Evolutionary conservation across 2,888 invertebrate genomes (phyloP), one percentile per base, ranked within the genome.

Genomic region (Pseudococcus viburni): DNA sequence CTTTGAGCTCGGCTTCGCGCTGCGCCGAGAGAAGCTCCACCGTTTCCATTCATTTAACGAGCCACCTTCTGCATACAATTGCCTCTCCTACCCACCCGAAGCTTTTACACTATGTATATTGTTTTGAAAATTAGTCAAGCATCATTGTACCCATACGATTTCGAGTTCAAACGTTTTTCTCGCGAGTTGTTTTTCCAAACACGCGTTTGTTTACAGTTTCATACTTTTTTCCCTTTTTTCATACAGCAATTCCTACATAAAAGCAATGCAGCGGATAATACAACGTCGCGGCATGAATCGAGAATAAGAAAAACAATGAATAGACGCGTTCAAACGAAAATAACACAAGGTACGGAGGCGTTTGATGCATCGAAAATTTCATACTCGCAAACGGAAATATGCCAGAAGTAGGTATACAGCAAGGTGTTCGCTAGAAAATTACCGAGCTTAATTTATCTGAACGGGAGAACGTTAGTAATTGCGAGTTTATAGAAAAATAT

Each of bases 71-170:
- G n/a, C 80, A 42, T 80, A 12, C 42, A 26, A 46, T 1, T 26
- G 19, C 73, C 15, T 11, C 73, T 73, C 11, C 15, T 33, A 33
- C 33, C 42, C 17, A 46, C 9, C 73, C 42, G 9, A 46, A 83
- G 80, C 46, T 83, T 83, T 83, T 83, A 83, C 80, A 46, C 80
- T n/a, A 46, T 46, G 80, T 83, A 83, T 83, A 83, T 83, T 83
- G 80, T 83, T 83, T 83, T 83, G n/a, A 46, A 83, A 83, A 83
- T 83, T 83, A 83, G 80, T 22, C 42, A 46, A 83, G 46, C 80
- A 83, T 83, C 80, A 83, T 83, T 83, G 42, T 46, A 42, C 42
- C 42, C 42, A 42, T 42, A 83, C 33, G 42, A 83, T 83, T 83
- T 15, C 46, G 17, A 83, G 80, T 83, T 83, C 80, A 83, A 83